Conservation (phyloP, 2,888 invertebrate genomes). For the Harmothoe impar region DNA sequence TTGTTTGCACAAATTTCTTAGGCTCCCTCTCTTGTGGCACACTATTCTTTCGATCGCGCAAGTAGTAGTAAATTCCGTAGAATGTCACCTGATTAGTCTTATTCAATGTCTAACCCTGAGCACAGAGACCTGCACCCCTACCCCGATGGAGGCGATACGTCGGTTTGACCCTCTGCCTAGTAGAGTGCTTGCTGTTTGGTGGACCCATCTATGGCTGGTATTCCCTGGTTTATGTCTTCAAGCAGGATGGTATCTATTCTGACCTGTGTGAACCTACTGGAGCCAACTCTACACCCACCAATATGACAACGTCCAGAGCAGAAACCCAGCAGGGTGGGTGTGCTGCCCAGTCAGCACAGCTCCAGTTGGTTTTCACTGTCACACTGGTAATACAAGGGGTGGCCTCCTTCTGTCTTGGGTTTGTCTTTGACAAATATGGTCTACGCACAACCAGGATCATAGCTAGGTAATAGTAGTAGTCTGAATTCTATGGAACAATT, state of each 20-base stretch:
- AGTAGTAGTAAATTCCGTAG: too few relatives aligned
- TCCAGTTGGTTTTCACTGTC: not conserved
- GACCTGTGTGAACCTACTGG: not conserved
- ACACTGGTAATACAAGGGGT: not conserved
- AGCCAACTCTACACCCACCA: not conserved
- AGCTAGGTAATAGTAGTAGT: not conserved
- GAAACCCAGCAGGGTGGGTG: not conserved
- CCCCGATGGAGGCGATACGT: not conserved
- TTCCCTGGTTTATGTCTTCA: not conserved
- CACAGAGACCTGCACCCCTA: too few relatives aligned
- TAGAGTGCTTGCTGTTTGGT: conserved; percentile 14
- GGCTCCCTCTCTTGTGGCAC: too few relatives aligned
- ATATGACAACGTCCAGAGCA: not conserved
- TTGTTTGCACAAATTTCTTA: too few relatives aligned
- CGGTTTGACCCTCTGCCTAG: not conserved
- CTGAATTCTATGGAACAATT: too few relatives aligned
- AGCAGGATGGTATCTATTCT: not conserved
- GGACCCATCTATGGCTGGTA: conserved; percentile 6
- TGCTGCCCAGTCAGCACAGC: not conserved
- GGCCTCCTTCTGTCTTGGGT: not conserved
- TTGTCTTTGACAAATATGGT: not conserved
- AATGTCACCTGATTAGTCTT: too few relatives aligned
- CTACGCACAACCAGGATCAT: not conserved
- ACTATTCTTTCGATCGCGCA: too few relatives aligned
- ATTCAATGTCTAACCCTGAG: too few relatives aligned